Base-by-base conservation (phyloP, 2,113 vertebrate genomes). In the Neolamprologus ventralis region DNA sequence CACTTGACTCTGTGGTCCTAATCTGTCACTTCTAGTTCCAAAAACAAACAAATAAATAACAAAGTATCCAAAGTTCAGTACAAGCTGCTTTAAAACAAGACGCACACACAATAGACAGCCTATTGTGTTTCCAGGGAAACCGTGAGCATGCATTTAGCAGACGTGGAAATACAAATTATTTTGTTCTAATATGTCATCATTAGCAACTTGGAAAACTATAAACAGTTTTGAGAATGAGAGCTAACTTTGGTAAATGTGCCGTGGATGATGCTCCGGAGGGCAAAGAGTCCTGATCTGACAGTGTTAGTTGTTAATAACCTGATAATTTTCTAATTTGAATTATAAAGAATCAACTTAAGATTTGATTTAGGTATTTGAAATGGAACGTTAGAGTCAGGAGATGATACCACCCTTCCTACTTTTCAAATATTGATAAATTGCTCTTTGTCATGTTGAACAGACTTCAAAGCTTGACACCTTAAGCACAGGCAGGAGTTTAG, bases 311-410 rank as follows among this genome's bases (percentile, higher is more conserved):
- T 63, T 63, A 19, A 49, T 75, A 49, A 75, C 14, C 4, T 75
- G 4, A 31, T 75, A 4, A 31, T 49, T 19, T 49, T 19, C 21
- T 31, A 8, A 19, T 19, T 31, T 75, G 42, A 75, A 75, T 75
- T 17, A 4, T 1, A 47, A 19, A 10, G 3, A 19, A n/a, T 33
- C 2, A 33, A 51, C 10, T 51, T 2, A 78, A n/a, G 10, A 13
- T 3, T 51, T 31, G 6, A 51, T 31, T 78, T 78, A n/a, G 16
- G 2, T 1, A 49, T 19, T 78, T 49, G 2, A 49, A 78, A 49
- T 49, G 10, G 6, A 49, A 78, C 1, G 6, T 19, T 31, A 78
- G 45, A 0, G 26, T 78, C 60, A 3, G 0, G 3, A 16, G 37
- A 17, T 5, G 40, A 75, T 9, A 0, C 40, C 23, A 3, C 40